Conservation (phyloP, 2,113 vertebrate species). For the Lipophrys pholis region DNA sequence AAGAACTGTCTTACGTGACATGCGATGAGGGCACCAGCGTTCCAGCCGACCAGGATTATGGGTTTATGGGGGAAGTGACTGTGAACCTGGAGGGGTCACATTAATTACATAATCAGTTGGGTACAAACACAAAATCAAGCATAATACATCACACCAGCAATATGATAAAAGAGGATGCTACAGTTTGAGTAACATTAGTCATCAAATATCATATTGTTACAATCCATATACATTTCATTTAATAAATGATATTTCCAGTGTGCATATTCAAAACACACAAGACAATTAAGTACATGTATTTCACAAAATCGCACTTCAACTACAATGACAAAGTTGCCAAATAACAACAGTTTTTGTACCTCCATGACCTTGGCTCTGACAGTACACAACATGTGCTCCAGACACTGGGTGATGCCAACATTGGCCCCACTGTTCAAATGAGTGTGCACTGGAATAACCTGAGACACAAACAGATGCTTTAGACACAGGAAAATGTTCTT, state of each 20-base stretch:
- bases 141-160: background rate
- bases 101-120: constrained; percentile 23
- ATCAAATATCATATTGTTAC: background rate
- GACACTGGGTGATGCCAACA: constrained; percentile 92
- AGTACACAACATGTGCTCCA: constrained; percentile 94
- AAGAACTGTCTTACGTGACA: constrained; percentile 88
- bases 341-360: constrained; percentile 75
- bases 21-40: constrained; percentile 93
- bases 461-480: constrained; percentile 17
- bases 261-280: constrained; percentile 7
- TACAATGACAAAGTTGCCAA: constrained; percentile 5
- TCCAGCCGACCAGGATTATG: constrained; percentile 96
- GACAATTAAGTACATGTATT: background rate
- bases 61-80: constrained; percentile 96
- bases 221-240: background rate
- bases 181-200: background rate
- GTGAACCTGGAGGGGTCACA: constrained; percentile 86
- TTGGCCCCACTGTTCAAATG: constrained; percentile 89
- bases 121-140: background rate
- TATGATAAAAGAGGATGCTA: background rate
- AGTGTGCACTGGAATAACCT: constrained; percentile 94
- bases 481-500: background rate
- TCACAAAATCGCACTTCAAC: background rate
- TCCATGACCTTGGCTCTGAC: constrained; percentile 94
- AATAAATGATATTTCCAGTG: background rate